Base-by-base conservation (phyloP, 1,140 invertebrate genomes). In the Lordiphosa stackelbergi region DNA sequence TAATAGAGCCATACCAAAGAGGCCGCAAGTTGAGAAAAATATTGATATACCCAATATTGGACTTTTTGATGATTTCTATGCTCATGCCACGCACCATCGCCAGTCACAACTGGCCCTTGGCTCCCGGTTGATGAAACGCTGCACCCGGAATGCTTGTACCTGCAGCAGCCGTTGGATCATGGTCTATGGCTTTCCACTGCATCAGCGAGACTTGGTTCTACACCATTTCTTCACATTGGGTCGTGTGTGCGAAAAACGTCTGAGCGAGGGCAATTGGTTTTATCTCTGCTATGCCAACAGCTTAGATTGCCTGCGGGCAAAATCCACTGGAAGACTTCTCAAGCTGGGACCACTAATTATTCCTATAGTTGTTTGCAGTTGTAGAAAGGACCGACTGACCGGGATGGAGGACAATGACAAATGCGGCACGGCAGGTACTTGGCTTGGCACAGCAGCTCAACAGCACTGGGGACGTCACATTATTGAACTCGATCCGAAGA, bases 391-490 rank as follows among this genome's bases (percentile, higher is more conserved):
- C 37, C 12, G 13, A 37, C 2, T 16, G 10, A 7, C 5, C 2
- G 13, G 10, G 0, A 3, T 8, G 16, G 22, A 13, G 12, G 13
- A 22, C 5, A 34, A 11, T 9, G 5, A 9, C n/a, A 1, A 13
- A 0, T 19, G 13, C 47, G 2, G 11, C 9, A 8, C 34, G 31
- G 4, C 1, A 5, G 31, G 31, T 12, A 8, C 9, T 8, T 49
- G 13, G 31, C 13, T n/a, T 3, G 31, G 4, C 2, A 13, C 11
- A 5, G 11, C 34, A n/a, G 31, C 7, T 5, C 12, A 49, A 5
- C 34, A 49, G 12, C 47, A 49, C 16, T 49, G 47, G 47, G 47
- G 47, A 19, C 12, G 47, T 16, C 5, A 49, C 0, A 37, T 49
- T 4, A 36, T 49, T 2, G 28, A 31, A 2, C 28, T 31, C 5